Conservation (phyloP, 2,888 invertebrate genomes). For the Folsomia manolachei region DNA sequence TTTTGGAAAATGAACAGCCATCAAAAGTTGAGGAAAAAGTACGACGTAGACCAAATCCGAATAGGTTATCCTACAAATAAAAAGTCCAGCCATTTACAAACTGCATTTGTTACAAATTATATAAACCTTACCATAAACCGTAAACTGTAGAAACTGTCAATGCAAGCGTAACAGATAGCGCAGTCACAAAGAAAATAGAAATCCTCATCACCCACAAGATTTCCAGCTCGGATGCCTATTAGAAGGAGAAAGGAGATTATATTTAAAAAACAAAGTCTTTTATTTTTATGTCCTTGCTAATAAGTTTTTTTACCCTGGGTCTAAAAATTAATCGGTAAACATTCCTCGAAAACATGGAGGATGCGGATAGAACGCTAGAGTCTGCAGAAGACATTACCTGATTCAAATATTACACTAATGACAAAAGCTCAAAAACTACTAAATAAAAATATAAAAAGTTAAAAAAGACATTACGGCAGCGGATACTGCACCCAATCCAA, state of each 20-base stretch:
- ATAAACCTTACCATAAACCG: slow-evolving; percentile 58
- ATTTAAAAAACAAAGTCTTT: too few relatives aligned
- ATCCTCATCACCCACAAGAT: slow-evolving; percentile 66
- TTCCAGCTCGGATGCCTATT: slow-evolving; percentile 66
- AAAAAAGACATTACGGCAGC: too few relatives aligned
- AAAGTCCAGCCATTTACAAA: slow-evolving; percentile 7
- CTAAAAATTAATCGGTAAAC: slow-evolving; percentile 66
- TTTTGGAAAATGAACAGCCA: slow-evolving; percentile 65
- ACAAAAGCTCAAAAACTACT: too few relatives aligned
- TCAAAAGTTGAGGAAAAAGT: slow-evolving; percentile 68
- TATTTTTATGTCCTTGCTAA: too few relatives aligned
- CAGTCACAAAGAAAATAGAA: slow-evolving; percentile 64
- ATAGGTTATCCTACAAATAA: slow-evolving; percentile 60
- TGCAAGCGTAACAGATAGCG: slow-evolving; percentile 63
- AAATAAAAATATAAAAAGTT: too few relatives aligned
- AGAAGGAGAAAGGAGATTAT: slow-evolving; percentile 14
- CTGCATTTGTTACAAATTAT: slow-evolving; percentile 52
- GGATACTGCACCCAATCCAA: slow-evolving; percentile 69
- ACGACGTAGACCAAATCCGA: slow-evolving; percentile 70
- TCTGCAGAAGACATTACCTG: slow-evolving; percentile 76
- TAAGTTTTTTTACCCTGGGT: slow-evolving; percentile 63
- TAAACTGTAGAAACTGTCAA: slow-evolving; percentile 68
- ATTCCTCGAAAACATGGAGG: slow-evolving; percentile 71
- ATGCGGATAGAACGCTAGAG: slow-evolving; percentile 68
- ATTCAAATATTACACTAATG: too few relatives aligned